Conservation (phyloP, 2,797 vertebrate species). For the Diplodus sargus region DNA sequence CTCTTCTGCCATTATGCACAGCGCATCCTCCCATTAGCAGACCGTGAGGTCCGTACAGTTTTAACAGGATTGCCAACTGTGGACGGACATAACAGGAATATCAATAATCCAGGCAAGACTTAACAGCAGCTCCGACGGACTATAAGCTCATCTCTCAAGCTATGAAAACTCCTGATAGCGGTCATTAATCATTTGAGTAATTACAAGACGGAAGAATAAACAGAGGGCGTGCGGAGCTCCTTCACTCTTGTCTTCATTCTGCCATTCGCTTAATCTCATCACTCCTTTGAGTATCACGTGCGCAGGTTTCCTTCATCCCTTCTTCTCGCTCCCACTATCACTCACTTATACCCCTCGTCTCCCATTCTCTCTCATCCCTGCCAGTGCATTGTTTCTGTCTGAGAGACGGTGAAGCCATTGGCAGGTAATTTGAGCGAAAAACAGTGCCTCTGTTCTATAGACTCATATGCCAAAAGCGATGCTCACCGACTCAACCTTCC, state of each 20-base stretch:
- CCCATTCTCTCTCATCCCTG: constrained; percentile 21
- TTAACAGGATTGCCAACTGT: constrained; percentile 29
- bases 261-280: constrained; percentile 38
- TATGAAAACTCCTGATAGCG: constrained; percentile 50
- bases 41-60: constrained; percentile 15
- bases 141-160: constrained; percentile 44
- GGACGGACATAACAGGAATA: constrained; percentile 30
- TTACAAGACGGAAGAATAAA: constrained; percentile 65
- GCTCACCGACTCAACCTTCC: constrained; percentile 60
- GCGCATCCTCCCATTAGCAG: constrained; percentile 5
- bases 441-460: constrained; percentile 50
- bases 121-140: constrained; percentile 44
- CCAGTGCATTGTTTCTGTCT: constrained; percentile 47
- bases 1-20: constrained; percentile 19
- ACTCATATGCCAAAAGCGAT: constrained; percentile 57
- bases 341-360: constrained; percentile 22
- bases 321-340: not conserved
- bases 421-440: constrained; percentile 70
- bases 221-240: constrained; percentile 32
- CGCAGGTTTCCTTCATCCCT: constrained; percentile 24
- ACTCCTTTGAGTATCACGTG: constrained; percentile 32
- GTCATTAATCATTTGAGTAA: constrained; percentile 70
- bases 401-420: constrained; percentile 47
- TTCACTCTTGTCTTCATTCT: constrained; percentile 20
- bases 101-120: constrained; percentile 53